Conservation (phyloP, 2,888 invertebrate genomes). For the Eurois occulta region DNA sequence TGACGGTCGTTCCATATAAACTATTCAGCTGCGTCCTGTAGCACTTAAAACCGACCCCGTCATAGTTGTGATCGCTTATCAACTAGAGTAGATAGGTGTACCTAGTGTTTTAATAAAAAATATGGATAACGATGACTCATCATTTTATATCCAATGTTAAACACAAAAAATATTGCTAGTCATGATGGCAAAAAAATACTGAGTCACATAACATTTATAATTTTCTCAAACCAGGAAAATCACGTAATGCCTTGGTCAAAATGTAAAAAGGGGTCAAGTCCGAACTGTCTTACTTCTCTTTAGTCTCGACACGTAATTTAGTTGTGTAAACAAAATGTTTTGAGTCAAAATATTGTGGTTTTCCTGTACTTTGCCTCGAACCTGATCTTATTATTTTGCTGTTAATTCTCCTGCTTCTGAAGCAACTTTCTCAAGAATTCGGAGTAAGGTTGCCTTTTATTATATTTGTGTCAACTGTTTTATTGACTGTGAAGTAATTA, state of each 20-base stretch:
- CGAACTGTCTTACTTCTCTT: slow-evolving; percentile 17
- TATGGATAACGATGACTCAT: neutral
- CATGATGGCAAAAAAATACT: neutral
- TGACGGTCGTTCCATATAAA: neutral
- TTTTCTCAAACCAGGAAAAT: slow-evolving; percentile 31
- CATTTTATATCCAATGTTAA: neutral
- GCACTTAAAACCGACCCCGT: neutral
- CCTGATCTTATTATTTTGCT: slow-evolving; percentile 18
- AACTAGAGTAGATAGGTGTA: neutral
- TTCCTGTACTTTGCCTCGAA: slow-evolving; percentile 58
- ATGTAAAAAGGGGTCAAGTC: slow-evolving; percentile 58
- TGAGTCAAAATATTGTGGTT: slow-evolving; percentile 37
- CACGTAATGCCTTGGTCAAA: neutral
- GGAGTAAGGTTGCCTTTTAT: slow-evolving; percentile 15
- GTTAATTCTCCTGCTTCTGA: slow-evolving; percentile 33
- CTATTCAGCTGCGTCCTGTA: neutral
- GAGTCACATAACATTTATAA: neutral
- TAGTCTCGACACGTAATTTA: slow-evolving; percentile 26
- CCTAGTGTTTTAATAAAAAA: neutral
- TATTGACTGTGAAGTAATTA: slow-evolving; percentile 15
- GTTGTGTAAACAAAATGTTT: slow-evolving; percentile 51
- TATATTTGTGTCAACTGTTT: slow-evolving; percentile 40
- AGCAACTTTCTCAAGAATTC: slow-evolving; percentile 29
- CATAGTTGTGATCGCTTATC: neutral
- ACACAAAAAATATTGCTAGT: neutral